phyloP scores from a whole-genome alignment of 2,888 invertebrate species.

The Drosophila falleni region DNA sequence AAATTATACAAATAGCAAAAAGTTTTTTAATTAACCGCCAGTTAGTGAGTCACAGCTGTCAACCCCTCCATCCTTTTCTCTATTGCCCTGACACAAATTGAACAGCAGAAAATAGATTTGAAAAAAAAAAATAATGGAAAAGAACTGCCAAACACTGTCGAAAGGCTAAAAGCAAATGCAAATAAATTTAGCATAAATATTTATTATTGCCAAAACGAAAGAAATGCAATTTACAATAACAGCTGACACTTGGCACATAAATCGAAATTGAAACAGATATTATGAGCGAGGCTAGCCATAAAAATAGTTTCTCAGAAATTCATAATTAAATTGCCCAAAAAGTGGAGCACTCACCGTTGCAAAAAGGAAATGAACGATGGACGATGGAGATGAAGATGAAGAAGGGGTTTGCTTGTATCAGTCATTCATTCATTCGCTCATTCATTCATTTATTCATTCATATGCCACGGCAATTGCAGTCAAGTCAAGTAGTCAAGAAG shows the following conservation, averaged over 20 bases:
- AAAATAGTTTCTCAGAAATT: slow-evolving; percentile 57
- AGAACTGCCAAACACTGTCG: slow-evolving; percentile 50
- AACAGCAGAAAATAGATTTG: slow-evolving; percentile 24
- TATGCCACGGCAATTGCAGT: slow-evolving; percentile 48
- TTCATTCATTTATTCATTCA: slow-evolving; percentile 27
- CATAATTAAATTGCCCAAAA: slow-evolving; percentile 79
- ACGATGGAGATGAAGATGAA: not conserved
- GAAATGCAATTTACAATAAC: slow-evolving; percentile 54
- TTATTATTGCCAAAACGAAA: slow-evolving; percentile 35
- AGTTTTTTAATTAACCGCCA: slow-evolving; percentile 76
- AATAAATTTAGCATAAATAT: slow-evolving; percentile 68
- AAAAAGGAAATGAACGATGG: slow-evolving; percentile 14
- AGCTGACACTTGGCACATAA: slow-evolving; percentile 75
- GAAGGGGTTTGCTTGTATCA: slow-evolving; percentile 8
- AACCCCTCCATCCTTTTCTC: not conserved
- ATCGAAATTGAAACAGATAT: slow-evolving; percentile 52
- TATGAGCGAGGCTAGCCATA: slow-evolving; percentile 36
- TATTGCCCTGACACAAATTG: slow-evolving; percentile 56
- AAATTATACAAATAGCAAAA: slow-evolving; percentile 75
- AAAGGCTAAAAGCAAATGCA: slow-evolving; percentile 58
- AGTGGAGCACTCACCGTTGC: slow-evolving; percentile 54
- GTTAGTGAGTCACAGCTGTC: slow-evolving; percentile 45
- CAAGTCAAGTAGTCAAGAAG: slow-evolving; percentile 71
- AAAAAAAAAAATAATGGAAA: slow-evolving; percentile 22
- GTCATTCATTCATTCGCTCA: slow-evolving; percentile 58